These are phyloP conservation scores for Proctacanthus coquilletti DNA, from an alignment of 1,140 invertebrate species.

Conservation along the genomic window DNA sequence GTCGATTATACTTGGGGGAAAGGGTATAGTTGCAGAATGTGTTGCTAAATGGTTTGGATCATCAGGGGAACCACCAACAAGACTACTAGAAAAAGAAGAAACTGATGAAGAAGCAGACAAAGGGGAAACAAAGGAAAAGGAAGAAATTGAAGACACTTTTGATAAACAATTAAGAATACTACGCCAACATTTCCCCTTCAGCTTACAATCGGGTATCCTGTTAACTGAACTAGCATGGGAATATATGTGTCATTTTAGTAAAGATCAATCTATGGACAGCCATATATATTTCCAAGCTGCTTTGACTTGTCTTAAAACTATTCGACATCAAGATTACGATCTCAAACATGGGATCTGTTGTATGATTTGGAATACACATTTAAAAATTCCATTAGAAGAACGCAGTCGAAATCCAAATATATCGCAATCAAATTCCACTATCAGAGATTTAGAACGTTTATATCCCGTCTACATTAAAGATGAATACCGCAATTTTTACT, in stretches of 20 bases:
- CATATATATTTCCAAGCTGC: constrained; percentile 45
- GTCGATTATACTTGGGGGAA: constrained; percentile 58
- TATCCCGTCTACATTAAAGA: too few species aligned
- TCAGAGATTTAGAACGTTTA: too few species aligned
- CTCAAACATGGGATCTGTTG: constrained; percentile 60
- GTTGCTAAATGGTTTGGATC: constrained; percentile 65
- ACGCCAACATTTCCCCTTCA: constrained; percentile 67
- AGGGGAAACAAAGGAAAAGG: constrained; percentile 1
- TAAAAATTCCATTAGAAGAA: constrained; percentile 63
- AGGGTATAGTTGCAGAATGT: constrained; percentile 68
- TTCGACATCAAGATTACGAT: constrained; percentile 37
- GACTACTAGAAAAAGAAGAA: constrained; percentile 15
- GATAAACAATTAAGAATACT: constrained; percentile 44
- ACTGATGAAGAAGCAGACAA: constrained; percentile 9
- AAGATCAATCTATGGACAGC: constrained; percentile 51
- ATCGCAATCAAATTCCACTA: too few species aligned
- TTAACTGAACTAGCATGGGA: constrained; percentile 82
- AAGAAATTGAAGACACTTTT: constrained; percentile 17
- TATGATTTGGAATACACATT: constrained; percentile 74
- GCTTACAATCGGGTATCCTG: constrained; percentile 59
- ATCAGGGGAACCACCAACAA: constrained; percentile 47
- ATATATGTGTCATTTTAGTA: constrained; percentile 72
- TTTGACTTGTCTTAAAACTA: constrained; percentile 37
- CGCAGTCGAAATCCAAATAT: too few species aligned
- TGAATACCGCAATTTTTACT: too few species aligned